Percentiles rank a stretch among this genome's conserved stretches.
These are phyloP conservation scores for Sparus aurata DNA, from an alignment of 2,797 vertebrate genomes.

Conservation along the genomic window DNA sequence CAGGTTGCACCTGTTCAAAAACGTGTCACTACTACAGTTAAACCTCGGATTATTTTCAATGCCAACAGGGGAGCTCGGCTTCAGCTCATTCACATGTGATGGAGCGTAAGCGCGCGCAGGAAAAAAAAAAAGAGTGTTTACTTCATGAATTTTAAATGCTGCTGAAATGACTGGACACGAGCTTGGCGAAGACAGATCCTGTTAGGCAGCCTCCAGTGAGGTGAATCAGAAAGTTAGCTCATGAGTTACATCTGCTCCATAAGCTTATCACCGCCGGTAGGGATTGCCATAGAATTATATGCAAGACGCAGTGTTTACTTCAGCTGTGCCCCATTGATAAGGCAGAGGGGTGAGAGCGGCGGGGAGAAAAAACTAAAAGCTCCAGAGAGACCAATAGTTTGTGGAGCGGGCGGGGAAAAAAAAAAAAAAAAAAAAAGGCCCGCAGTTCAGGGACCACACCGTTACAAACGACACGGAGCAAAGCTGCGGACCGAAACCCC, in stretches of 20 bases:
- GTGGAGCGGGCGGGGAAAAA: constrained; percentile 33
- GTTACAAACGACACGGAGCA: constrained; percentile 54
- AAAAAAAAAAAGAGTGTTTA: constrained; percentile 45
- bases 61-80: constrained; percentile 26
- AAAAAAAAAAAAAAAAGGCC: constrained; percentile 38
- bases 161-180: constrained; percentile 61
- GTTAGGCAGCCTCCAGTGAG: constrained; percentile 64
- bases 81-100: constrained; percentile 38
- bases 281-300: constrained; percentile 69
- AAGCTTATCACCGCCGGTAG: constrained; percentile 65
- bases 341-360: constrained; percentile 40
- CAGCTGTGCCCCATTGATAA: constrained; percentile 76
- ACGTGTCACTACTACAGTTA: constrained; percentile 17
- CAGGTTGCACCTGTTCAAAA: constrained; percentile 38
- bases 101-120: constrained; percentile 21
- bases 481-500: constrained; percentile 41
- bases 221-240: constrained; percentile 67
- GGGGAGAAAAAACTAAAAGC: constrained; percentile 55
- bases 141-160: constrained; percentile 66
- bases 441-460: constrained; percentile 30
- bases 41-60: constrained; percentile 37
- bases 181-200: constrained; percentile 65
- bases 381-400: constrained; percentile 52
- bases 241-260: constrained; percentile 60
- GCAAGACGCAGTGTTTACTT: constrained; percentile 67